A percentile compares a stretch with the other conserved stretches of the same genome.
Evolutionary conservation across 2,113 vertebrate genomes (phyloP).

Genomic region (Microtus ochrogaster): DNA sequence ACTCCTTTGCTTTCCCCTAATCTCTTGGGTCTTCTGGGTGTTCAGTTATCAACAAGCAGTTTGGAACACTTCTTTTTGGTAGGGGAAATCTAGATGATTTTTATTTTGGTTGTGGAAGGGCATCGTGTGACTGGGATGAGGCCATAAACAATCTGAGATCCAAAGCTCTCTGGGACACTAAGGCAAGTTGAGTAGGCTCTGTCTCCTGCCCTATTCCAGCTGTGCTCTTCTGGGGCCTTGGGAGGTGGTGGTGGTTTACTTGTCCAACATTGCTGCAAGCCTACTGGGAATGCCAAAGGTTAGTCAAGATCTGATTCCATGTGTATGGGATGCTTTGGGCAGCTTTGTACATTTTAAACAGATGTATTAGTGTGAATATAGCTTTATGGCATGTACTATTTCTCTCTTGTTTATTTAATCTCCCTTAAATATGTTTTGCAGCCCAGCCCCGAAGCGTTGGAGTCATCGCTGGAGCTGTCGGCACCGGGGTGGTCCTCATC

Average conservation of each 20-base stretch:
- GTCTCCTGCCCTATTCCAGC: background rate
- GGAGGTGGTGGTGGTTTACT: background rate
- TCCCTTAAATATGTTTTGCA: constrained; percentile 82
- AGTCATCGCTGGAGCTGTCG: constrained; percentile 94
- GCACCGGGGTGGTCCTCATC: constrained; percentile 91
- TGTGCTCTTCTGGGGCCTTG: background rate
- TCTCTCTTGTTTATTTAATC: constrained; percentile 66
- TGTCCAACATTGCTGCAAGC: background rate
- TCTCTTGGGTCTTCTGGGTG: background rate
- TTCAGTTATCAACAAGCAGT: background rate
- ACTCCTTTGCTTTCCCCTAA: background rate
- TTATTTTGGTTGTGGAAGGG: constrained; percentile 9
- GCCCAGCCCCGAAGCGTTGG: constrained; percentile 94
- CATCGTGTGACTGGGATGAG: background rate
- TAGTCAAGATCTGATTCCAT: background rate
- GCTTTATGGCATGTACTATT: background rate
- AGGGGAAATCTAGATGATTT: background rate
- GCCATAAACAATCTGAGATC: background rate
- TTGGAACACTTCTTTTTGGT: background rate
- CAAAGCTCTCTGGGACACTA: background rate
- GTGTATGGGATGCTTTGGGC: background rate
- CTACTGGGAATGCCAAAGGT: background rate
- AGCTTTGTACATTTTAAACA: constrained; percentile 25
- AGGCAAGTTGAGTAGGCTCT: background rate
- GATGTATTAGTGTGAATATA: background rate